Conservation (phyloP, 2,113 vertebrate genomes). For the Vulpes lagopus region DNA sequence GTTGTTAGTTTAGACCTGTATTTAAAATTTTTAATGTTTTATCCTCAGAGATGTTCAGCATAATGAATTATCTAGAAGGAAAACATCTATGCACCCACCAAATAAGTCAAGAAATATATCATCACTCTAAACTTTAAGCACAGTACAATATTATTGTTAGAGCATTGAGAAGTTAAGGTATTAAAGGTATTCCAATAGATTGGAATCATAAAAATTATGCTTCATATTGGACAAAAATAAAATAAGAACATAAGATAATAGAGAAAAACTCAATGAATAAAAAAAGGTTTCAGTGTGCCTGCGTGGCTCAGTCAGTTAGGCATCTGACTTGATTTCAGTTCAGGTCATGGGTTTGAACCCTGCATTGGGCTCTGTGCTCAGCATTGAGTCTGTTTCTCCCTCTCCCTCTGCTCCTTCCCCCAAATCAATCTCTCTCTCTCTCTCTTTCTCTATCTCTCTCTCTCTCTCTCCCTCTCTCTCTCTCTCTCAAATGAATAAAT, state of each 20-base stretch:
- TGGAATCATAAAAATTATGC: not conserved
- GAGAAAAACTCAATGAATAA: not conserved
- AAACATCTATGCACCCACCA: not conserved
- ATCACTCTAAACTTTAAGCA: not conserved
- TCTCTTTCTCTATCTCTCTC: too few species aligned
- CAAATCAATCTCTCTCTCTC: too few species aligned
- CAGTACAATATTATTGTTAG: not conserved
- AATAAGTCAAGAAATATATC: not conserved
- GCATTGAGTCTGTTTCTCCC: too few species aligned
- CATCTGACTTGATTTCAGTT: too few species aligned
- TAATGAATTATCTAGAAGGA: not conserved
- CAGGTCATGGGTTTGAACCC: too few species aligned
- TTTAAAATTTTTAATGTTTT: not conserved
- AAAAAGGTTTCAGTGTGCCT: not conserved
- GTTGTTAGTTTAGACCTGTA: not conserved
- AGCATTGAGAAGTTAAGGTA: not conserved
- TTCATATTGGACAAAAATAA: not conserved
- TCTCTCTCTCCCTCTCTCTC: too few species aligned
- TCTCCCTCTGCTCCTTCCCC: too few species aligned
- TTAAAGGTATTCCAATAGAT: not conserved
- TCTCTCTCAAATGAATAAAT: too few species aligned
- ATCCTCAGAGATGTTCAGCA: not conserved
- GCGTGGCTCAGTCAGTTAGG: too few species aligned
- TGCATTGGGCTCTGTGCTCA: too few species aligned
- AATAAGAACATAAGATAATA: not conserved